These are phyloP conservation scores for Liolophura sinensis DNA, from an alignment of 1,140 invertebrate genomes.

Conservation along the genomic window DNA sequence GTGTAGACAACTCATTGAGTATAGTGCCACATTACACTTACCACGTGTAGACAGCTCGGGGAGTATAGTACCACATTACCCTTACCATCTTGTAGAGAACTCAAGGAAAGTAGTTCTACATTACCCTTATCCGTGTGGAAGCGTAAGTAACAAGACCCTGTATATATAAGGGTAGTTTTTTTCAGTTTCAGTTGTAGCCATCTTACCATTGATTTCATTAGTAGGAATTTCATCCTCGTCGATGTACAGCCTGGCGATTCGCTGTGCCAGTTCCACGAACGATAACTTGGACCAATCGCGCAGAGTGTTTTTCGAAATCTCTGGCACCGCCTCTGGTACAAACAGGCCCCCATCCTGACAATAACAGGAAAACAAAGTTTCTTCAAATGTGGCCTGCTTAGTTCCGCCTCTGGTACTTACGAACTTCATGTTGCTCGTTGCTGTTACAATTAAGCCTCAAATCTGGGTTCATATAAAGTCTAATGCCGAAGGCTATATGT, in stretches of 20 bases:
- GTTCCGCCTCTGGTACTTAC: constrained; percentile 55
- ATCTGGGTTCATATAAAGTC: too few relatives aligned
- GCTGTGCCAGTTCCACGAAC: constrained; percentile 56
- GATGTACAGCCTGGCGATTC: constrained; percentile 56
- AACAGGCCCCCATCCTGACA: constrained; percentile 60
- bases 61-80: too few relatives aligned
- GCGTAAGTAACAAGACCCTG: neutral
- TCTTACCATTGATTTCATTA: constrained; percentile 47
- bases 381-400: constrained; percentile 50
- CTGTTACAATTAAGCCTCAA: too few relatives aligned
- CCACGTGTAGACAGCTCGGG: too few relatives aligned
- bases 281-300: constrained; percentile 51
- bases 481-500: too few relatives aligned
- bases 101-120: neutral
- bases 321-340: constrained; percentile 56
- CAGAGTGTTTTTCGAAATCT: constrained; percentile 39
- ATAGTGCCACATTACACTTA: too few relatives aligned
- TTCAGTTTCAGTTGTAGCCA: constrained; percentile 4
- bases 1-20: too few relatives aligned
- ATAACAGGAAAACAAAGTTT: constrained; percentile 58
- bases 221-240: constrained; percentile 55
- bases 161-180: neutral
- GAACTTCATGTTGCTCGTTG: constrained; percentile 53
- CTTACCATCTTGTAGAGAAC: too few relatives aligned
- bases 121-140: constrained; percentile 9